phyloP scores from a whole-genome alignment of 2,888 invertebrate genomes.

The Ophion ellenae region DNA sequence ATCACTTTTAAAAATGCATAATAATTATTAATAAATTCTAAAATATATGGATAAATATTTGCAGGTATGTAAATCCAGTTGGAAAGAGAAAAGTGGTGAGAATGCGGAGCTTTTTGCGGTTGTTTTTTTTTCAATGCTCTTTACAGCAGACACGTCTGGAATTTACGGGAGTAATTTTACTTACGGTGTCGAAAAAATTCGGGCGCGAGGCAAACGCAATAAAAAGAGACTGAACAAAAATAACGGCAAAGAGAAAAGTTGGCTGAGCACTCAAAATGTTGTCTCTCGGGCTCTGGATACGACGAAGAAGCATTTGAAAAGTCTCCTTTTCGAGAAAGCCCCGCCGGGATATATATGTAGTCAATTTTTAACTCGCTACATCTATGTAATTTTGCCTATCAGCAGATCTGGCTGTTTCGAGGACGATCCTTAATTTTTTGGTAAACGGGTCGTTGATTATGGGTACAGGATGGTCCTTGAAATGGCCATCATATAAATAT shows the following conservation, averaged over 20 bases:
- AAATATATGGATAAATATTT: too few relatives aligned
- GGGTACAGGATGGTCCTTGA: neutral
- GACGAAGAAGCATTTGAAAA: slow-evolving; percentile 15
- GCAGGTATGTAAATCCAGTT: neutral
- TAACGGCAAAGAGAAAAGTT: neutral
- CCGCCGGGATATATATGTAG: neutral
- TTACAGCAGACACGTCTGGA: neutral
- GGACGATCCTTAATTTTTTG: neutral
- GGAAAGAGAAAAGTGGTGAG: neutral
- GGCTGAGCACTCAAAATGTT: slow-evolving; percentile 3
- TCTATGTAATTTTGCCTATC: neutral
- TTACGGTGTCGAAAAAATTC: slow-evolving; percentile 10
- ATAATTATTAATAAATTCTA: neutral
- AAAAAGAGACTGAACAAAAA: neutral
- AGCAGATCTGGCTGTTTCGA: neutral
- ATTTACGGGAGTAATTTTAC: neutral
- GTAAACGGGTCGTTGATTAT: neutral
- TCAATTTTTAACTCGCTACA: neutral
- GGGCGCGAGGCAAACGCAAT: neutral
- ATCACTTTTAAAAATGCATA: neutral
- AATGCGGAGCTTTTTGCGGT: neutral
- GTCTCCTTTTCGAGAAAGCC: neutral
- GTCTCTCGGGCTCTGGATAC: slow-evolving; percentile 10
- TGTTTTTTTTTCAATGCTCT: neutral
- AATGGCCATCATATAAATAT: too few relatives aligned